Percentiles rank a stretch among this genome's conserved stretches.
These are phyloP conservation scores for Chloromyia formosa DNA, from an alignment of 2,888 invertebrate species.

Conservation along the genomic window DNA sequence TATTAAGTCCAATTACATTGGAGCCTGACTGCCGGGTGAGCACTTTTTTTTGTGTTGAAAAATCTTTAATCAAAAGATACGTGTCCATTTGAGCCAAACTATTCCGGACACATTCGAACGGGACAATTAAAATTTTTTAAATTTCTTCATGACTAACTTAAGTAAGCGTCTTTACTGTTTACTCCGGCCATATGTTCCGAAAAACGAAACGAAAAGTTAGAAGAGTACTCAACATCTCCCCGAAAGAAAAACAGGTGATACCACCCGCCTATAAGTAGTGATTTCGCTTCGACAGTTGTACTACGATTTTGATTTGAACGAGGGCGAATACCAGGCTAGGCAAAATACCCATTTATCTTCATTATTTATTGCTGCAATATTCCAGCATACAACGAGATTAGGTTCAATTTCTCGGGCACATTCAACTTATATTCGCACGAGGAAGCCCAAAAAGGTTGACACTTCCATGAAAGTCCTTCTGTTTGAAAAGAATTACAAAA, in stretches of 20 bases:
- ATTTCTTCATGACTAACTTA: too few relatives aligned
- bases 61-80: conserved; percentile 88
- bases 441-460: not conserved
- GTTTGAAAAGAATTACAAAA: too few relatives aligned
- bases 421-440: not conserved
- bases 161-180: too few relatives aligned
- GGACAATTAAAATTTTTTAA: conserved; percentile 74
- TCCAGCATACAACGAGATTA: not conserved
- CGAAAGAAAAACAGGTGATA: too few relatives aligned
- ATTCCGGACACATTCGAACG: conserved; percentile 82
- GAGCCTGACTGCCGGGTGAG: conserved; percentile 92
- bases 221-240: too few relatives aligned
- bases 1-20: conserved; percentile 98
- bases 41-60: conserved; percentile 91
- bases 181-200: too few relatives aligned
- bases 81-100: conserved; percentile 86
- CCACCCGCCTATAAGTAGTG: too few relatives aligned
- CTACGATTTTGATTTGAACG: too few relatives aligned
- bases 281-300: too few relatives aligned
- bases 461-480: not conserved
- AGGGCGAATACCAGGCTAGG: too few relatives aligned
- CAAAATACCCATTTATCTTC: too few relatives aligned
- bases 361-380: not conserved
- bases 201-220: too few relatives aligned
- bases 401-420: not conserved